These are phyloP conservation scores for Castor canadensis DNA, from an alignment of 2,113 vertebrate genomes.

Conservation along the genomic window DNA sequence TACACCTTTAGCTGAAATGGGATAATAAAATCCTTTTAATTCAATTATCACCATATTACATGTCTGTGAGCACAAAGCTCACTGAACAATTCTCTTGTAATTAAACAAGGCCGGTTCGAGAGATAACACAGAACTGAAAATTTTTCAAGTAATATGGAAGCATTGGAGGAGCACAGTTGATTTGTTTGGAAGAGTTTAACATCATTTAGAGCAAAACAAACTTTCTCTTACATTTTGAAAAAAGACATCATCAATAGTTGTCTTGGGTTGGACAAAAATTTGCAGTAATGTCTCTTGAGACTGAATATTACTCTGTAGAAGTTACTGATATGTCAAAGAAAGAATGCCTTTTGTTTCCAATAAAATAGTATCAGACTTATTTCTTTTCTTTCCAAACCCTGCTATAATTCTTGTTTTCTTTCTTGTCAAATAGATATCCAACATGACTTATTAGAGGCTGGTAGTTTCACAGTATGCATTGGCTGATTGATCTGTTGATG, in stretches of 20 bases:
- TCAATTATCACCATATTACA: neutral
- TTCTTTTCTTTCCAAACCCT: neutral
- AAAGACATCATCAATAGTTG: neutral
- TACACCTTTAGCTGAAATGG: neutral
- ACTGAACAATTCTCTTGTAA: neutral
- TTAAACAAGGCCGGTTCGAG: neutral
- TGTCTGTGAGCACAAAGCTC: neutral
- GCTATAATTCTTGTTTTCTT: neutral
- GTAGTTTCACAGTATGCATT: neutral
- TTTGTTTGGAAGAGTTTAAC: neutral
- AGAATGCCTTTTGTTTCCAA: neutral
- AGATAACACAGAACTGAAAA: neutral
- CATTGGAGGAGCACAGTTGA: neutral
- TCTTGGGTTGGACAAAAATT: accelerated
- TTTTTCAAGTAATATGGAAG: neutral
- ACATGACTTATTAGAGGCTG: neutral
- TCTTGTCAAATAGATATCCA: neutral
- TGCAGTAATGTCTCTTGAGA: neutral
- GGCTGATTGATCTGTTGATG: neutral
- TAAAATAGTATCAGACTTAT: neutral
- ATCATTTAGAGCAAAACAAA: neutral
- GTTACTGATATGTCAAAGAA: neutral
- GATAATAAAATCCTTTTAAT: neutral
- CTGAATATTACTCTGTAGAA: neutral
- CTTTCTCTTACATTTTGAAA: neutral